phyloP scores from a whole-genome alignment of 2,113 vertebrate species.

The Oncorhynchus tshawytscha region DNA sequence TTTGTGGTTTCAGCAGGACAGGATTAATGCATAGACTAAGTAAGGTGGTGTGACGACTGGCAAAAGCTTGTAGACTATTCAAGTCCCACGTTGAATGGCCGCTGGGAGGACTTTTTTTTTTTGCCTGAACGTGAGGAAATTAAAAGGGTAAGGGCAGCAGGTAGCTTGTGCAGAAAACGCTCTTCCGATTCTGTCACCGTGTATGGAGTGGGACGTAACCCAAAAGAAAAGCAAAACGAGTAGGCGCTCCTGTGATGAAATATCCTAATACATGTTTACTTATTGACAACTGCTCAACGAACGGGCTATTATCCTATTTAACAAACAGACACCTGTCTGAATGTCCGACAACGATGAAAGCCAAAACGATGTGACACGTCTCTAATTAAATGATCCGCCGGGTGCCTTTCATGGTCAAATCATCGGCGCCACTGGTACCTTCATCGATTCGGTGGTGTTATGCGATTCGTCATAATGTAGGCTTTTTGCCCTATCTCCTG shows the following conservation, averaged over 20 bases:
- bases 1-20: background rate
- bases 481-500: background rate
- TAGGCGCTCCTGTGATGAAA: background rate
- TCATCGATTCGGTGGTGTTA: background rate
- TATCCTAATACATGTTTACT: background rate
- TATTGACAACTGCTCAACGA: background rate
- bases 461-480: background rate
- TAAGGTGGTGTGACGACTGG: background rate
- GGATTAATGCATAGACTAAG: too few species aligned
- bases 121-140: background rate
- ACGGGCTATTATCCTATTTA: background rate
- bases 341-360: background rate
- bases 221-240: too few species aligned
- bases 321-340: background rate
- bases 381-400: background rate
- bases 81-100: slow-evolving; percentile 28
- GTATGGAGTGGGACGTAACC: too few species aligned
- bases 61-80: slow-evolving; percentile 47
- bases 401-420: background rate
- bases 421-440: background rate
- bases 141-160: background rate
- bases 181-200: background rate
- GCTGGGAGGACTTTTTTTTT: background rate
- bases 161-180: too few species aligned
- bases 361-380: background rate